Conservation (phyloP, 2,113 vertebrate species). For the Silurus glanis region DNA sequence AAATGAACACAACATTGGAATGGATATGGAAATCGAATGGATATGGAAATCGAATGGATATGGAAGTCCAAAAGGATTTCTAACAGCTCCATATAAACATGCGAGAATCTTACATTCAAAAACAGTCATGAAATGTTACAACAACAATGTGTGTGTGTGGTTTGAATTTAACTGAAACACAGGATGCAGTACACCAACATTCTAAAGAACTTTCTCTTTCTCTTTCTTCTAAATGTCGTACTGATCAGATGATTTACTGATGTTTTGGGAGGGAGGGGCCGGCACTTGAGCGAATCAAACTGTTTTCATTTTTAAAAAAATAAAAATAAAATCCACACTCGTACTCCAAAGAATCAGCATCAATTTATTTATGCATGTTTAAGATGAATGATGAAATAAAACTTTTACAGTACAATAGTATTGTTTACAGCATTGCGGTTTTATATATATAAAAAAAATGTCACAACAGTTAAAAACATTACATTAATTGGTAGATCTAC, state of each 20-base stretch:
- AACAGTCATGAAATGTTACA: neutral
- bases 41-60: neutral
- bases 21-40: neutral
- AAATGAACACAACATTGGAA: neutral
- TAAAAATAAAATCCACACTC: neutral
- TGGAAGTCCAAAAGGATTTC: neutral
- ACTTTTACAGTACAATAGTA: neutral
- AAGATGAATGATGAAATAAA: neutral
- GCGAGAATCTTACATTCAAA: neutral
- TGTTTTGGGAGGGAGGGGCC: neutral
- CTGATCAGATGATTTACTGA: neutral
- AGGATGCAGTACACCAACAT: conserved; percentile 26
- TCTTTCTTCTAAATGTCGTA: conserved; percentile 12
- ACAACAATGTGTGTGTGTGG: neutral
- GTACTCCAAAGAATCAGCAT: neutral
- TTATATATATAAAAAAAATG: neutral
- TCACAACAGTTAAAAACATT: neutral
- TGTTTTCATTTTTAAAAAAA: neutral
- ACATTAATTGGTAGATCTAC: too few species aligned
- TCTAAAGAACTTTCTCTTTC: conserved; percentile 22
- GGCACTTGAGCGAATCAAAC: too few species aligned
- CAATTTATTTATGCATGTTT: neutral
- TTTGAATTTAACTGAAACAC: neutral
- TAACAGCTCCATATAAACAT: neutral
- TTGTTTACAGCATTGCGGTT: neutral